Evolutionary conservation across 1,140 invertebrate species (phyloP).

Genomic region (Brachionus rubens): DNA sequence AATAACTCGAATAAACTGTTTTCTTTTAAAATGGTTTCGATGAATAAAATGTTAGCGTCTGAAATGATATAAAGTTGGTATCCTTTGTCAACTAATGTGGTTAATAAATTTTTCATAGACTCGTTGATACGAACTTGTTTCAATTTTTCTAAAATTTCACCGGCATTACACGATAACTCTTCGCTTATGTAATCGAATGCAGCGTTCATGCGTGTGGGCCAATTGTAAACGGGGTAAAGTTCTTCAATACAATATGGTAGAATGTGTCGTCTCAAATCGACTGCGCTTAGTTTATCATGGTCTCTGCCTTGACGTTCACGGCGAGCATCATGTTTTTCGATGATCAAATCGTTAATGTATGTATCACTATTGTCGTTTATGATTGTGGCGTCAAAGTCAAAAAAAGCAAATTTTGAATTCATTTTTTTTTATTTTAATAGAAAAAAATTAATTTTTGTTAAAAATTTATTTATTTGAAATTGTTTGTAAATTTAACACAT

Average conservation of each 20-base stretch:
- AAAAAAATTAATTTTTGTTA: neutral
- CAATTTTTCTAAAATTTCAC: constrained; percentile 18
- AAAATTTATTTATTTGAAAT: neutral
- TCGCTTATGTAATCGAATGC: constrained; percentile 10
- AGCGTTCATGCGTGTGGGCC: constrained; percentile 43
- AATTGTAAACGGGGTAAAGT: constrained; percentile 35
- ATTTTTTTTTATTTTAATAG: neutral
- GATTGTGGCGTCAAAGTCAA: constrained; percentile 33
- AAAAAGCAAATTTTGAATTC: constrained; percentile 21
- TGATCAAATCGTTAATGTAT: constrained; percentile 20
- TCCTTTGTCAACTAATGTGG: constrained; percentile 60
- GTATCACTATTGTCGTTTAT: constrained; percentile 33
- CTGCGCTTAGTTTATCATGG: neutral
- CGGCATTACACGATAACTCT: neutral
- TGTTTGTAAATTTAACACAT: neutral
- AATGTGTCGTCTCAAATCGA: neutral
- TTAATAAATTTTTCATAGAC: constrained; percentile 65
- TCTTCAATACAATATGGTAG: constrained; percentile 35
- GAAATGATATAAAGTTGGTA: constrained; percentile 71
- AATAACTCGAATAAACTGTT: constrained; percentile 64
- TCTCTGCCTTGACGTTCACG: neutral
- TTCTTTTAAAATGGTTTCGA: constrained; percentile 67
- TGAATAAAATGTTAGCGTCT: constrained; percentile 74
- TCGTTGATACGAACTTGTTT: constrained; percentile 5
- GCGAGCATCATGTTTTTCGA: constrained; percentile 10